Conservation (phyloP, 35 echinoderm and acorn worm species). For the Diadema setosum region DNA sequence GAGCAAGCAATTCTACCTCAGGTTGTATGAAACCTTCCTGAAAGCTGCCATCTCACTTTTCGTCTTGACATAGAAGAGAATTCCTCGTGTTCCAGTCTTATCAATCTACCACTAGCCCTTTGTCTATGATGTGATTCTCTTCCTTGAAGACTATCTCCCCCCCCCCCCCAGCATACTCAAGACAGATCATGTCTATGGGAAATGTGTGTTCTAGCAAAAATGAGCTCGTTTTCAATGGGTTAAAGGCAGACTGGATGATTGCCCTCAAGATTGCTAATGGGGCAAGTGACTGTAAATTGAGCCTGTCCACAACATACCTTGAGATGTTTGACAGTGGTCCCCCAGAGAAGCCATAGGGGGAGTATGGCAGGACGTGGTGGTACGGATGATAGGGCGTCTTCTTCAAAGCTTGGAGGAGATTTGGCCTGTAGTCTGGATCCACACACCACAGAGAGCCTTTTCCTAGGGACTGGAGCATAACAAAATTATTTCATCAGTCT, state of each 20-base stretch:
- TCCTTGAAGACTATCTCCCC: too few species aligned
- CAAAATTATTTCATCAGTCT: too few species aligned
- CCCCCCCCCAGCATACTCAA: too few species aligned
- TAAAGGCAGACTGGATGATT: neutral
- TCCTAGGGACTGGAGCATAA: slow-evolving; percentile 69
- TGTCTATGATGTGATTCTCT: too few species aligned
- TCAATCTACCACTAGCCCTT: too few species aligned
- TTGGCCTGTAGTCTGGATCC: slow-evolving; percentile 94
- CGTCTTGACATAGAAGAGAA: too few species aligned
- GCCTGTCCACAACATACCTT: slow-evolving; percentile 40
- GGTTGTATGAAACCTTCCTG: too few species aligned
- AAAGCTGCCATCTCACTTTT: too few species aligned
- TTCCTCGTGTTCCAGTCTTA: too few species aligned
- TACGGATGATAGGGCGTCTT: slow-evolving; percentile 99
- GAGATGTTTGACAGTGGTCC: slow-evolving; percentile 89
- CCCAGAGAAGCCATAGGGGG: slow-evolving; percentile 65
- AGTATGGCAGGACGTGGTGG: slow-evolving; percentile 88
- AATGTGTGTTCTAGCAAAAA: too few species aligned
- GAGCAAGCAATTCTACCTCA: too few species aligned
- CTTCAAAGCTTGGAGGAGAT: slow-evolving; percentile 86
- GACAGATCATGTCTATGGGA: too few species aligned
- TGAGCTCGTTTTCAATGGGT: neutral
- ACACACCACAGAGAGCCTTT: slow-evolving; percentile 99
- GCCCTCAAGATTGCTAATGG: neutral
- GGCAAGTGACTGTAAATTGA: neutral